These are phyloP conservation scores for Psittacula derbiana DNA, from an alignment of 2,797 vertebrate species.

Conservation along the genomic window DNA sequence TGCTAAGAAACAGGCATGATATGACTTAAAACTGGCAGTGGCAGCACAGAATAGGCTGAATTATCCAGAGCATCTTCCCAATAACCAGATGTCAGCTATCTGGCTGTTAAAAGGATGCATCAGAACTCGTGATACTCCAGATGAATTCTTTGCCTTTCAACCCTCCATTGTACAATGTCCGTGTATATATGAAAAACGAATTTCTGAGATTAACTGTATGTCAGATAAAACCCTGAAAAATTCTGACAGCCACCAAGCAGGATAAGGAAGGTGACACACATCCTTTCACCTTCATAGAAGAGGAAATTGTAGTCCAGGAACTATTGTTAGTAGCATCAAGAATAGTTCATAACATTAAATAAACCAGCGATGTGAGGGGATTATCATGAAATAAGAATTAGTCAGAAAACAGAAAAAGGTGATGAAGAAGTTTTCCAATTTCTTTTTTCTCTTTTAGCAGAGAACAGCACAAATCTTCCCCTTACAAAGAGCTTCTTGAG, in stretches of 20 bases:
- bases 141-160: not conserved
- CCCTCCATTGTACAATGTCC: not conserved
- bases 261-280: not conserved
- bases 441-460: not conserved
- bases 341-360: not conserved
- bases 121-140: not conserved
- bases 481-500: not conserved
- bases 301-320: not conserved
- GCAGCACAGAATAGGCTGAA: not conserved
- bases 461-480: not conserved
- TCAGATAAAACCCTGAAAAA: not conserved
- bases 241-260: not conserved
- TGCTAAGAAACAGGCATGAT: not conserved
- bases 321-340: not conserved
- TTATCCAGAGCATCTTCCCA: constrained; percentile 9
- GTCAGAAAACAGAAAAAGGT: not conserved
- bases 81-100: constrained; percentile 21
- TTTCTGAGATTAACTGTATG: not conserved
- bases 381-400: not conserved
- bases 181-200: not conserved
- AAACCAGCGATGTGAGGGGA: not conserved
- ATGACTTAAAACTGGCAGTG: constrained; percentile 36
- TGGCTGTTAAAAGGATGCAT: not conserved
- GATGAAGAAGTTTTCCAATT: not conserved
- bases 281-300: not conserved